phyloP scores from a whole-genome alignment of 2,888 invertebrate genomes.

The Craniophora ligustri region DNA sequence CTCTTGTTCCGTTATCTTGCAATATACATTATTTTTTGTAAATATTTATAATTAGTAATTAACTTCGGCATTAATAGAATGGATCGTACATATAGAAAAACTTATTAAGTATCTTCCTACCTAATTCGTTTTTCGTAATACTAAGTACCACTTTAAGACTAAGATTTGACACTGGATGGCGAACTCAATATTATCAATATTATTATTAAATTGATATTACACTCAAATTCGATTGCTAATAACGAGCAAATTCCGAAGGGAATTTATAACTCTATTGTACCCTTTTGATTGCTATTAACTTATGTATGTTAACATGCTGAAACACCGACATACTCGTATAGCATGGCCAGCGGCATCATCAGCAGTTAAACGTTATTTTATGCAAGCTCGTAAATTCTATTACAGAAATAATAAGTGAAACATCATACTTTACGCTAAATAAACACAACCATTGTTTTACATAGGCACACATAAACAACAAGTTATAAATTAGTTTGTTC shows the following conservation, averaged over 20 bases:
- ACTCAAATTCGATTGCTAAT: conserved; percentile 15
- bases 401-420: not conserved
- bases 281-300: conserved; percentile 1
- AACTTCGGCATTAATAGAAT: too few species aligned
- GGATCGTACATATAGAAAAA: too few species aligned
- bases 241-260: not conserved
- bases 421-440: not conserved
- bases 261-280: not conserved
- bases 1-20: not conserved
- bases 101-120: too few species aligned
- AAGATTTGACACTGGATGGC: conserved; percentile 11
- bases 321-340: not conserved
- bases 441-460: not conserved
- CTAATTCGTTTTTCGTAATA: too few species aligned
- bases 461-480: not conserved
- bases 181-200: conserved; percentile 8
- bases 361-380: not conserved
- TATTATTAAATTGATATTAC: conserved; percentile 18
- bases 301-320: not conserved
- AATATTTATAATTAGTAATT: not conserved
- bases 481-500: conserved; percentile 27
- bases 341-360: not conserved
- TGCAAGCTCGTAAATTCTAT: not conserved
- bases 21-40: too few species aligned
- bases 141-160: too few species aligned